Base-by-base conservation (phyloP, 2,888 invertebrate species). In the Sacculina carcini region DNA sequence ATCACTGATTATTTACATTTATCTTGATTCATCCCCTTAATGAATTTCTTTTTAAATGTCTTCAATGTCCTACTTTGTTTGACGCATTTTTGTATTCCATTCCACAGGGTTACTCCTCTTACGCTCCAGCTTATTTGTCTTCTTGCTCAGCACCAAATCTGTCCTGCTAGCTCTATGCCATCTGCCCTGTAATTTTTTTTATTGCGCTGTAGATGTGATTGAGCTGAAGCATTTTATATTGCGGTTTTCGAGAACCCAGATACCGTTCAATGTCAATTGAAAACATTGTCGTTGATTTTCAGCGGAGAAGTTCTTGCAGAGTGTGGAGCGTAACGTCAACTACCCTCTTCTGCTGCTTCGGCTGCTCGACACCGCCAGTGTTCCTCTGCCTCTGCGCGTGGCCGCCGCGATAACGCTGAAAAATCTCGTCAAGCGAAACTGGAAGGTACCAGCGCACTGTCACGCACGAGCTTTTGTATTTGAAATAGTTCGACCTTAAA, bases 381-480 rank as follows among this genome's bases (percentile, higher is more conserved):
- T 56, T 14, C 61, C 63, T 46, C 71, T 81, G 40, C 82, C 85
- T 56, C 69, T 79, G 62, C 81, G 80, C 2, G 80, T 90, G 52
- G 83, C 89, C 6, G 86, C 89, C 23, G 82, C 94, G 10, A 79
- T 99, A 54, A 82, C 84, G 0, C 89, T 98, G 63, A 98, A 98
- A 65, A 99, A 99, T 65, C 94, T 80, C 63, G 76, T 94, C 23
- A 94, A 92, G 66, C 71, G 90, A 51, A 90, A 96, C 66, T 98
- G 98, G 98, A 75, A 75, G 61, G 73, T 79, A 61, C 84, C 83
- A 68, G 71, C 76, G 71, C 57, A 26, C 31, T n/a, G 24, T 26
- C 21, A 34, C 29, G 2, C 5, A n/a, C 16, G 5, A 14, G 31
- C 31, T n/a, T 16, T 14, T 23, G 24, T 48, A 5, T 28, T 47